phyloP scores from a whole-genome alignment of 2,113 vertebrate genomes.

The Myiopsitta monachus region DNA sequence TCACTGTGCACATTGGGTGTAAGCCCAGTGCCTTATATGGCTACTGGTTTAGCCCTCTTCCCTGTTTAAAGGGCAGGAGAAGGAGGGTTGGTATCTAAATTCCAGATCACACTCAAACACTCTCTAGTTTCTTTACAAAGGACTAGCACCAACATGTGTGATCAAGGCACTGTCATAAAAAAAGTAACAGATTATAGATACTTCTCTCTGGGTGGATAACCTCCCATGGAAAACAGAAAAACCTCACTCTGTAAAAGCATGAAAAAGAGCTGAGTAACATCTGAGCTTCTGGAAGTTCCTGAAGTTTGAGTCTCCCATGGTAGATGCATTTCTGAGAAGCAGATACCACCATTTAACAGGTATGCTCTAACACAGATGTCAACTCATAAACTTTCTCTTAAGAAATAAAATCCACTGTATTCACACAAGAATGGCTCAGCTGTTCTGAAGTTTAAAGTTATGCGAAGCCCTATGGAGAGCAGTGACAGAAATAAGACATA shows the following conservation, averaged over 20 bases:
- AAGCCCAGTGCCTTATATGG: not conserved
- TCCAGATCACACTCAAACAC: not conserved
- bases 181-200: not conserved
- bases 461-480: not conserved
- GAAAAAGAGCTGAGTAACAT: not conserved
- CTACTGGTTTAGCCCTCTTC: not conserved
- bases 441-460: not conserved
- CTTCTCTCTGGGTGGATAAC: not conserved
- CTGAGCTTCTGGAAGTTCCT: not conserved
- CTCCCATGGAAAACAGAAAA: not conserved
- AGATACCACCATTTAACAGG: not conserved
- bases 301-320: not conserved
- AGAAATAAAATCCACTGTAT: not conserved
- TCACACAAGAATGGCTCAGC: not conserved
- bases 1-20: conserved; percentile 22
- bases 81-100: not conserved
- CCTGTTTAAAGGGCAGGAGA: conserved; percentile 3
- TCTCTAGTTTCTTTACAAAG: not conserved
- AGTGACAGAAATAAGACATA: not conserved
- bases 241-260: not conserved
- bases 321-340: not conserved
- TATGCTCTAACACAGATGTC: not conserved
- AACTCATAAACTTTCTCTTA: not conserved
- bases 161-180: not conserved
- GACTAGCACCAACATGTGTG: not conserved